These are phyloP conservation scores for Meriones unguiculatus DNA, from an alignment of 2,113 vertebrate species.

Conservation along the genomic window DNA sequence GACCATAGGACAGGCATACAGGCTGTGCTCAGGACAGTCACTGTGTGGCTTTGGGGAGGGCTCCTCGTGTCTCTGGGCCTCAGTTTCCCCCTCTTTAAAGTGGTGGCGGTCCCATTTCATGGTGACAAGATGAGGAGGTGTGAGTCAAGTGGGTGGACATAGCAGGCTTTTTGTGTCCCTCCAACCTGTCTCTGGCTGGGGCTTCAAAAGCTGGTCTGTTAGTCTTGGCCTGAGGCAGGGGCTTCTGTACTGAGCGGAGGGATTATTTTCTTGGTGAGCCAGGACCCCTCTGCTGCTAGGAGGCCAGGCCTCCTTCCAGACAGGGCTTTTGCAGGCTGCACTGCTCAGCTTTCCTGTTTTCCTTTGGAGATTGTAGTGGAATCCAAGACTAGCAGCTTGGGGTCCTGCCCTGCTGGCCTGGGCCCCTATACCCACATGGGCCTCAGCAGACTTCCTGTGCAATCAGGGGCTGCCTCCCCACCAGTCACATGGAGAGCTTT, in stretches of 20 bases:
- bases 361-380: neutral
- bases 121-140: neutral
- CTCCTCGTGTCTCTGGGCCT: neutral
- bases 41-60: neutral
- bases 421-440: neutral
- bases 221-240: neutral
- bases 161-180: neutral
- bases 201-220: neutral
- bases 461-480: neutral
- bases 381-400: neutral
- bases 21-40: neutral
- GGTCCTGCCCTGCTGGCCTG: neutral
- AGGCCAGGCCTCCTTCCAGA: neutral
- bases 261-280: slow-evolving; percentile 7
- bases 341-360: slow-evolving; percentile 29
- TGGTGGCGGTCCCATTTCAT: neutral
- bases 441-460: slow-evolving; percentile 44
- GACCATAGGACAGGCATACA: neutral
- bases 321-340: rapidly evolving
- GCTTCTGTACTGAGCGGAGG: neutral
- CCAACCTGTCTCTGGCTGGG: neutral
- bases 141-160: neutral
- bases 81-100: neutral
- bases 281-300: neutral
- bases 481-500: neutral